Conservation (phyloP, 2,888 invertebrate genomes). For the Agriopis aurantiaria region DNA sequence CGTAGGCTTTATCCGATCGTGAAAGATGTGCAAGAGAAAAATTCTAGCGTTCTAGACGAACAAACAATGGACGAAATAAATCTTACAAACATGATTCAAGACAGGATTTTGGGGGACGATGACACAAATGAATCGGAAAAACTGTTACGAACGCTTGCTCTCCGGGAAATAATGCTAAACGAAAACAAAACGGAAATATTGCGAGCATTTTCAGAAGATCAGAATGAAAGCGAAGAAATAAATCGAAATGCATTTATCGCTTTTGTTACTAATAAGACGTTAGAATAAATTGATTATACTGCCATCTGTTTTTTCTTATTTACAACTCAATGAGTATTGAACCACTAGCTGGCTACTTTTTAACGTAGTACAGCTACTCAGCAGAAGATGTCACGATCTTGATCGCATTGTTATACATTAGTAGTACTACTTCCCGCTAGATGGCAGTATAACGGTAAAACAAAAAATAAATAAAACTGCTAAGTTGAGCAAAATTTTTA, state of each 20-base stretch:
- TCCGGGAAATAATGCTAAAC: constrained; percentile 68
- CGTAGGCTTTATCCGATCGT: constrained; percentile 30
- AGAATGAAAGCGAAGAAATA: constrained; percentile 28
- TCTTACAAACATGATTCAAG: constrained; percentile 72
- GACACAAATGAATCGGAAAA: constrained; percentile 67
- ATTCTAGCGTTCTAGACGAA: constrained; percentile 61
- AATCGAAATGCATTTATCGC: constrained; percentile 24
- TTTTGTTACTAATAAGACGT: constrained; percentile 14
- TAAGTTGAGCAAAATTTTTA: too few relatives aligned
- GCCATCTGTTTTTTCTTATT: constrained; percentile 27
- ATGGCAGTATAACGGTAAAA: constrained; percentile 11
- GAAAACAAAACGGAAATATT: constrained; percentile 33
- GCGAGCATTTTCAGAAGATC: constrained; percentile 17
- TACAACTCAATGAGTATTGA: not conserved
- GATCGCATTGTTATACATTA: not conserved
- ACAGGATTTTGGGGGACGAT: constrained; percentile 66
- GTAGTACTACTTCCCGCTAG: constrained; percentile 27
- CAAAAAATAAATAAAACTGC: too few relatives aligned
- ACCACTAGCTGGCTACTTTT: not conserved
- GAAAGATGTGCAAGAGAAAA: constrained; percentile 36
- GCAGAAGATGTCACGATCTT: constrained; percentile 31
- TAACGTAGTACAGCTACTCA: constrained; percentile 26
- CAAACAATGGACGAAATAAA: constrained; percentile 73
- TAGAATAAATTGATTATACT: constrained; percentile 11
- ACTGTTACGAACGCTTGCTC: constrained; percentile 67